Base-by-base conservation (phyloP, 2,113 vertebrate species). In the Naja naja region DNA sequence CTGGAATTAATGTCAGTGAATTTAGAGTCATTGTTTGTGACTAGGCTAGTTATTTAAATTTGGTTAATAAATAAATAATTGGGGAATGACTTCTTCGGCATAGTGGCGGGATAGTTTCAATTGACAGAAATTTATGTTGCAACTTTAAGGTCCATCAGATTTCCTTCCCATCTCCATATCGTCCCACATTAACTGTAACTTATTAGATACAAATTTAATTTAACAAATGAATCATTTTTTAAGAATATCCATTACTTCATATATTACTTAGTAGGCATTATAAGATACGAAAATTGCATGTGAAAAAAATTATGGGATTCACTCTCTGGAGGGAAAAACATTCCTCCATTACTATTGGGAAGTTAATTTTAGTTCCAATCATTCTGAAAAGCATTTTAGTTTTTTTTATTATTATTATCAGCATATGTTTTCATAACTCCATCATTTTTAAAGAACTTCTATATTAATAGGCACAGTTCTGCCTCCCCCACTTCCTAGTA, bases 241-340 rank as follows among this genome's bases (percentile, higher is more conserved):
- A n/a, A 93, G 49, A 88, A 2, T 91, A 64, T 89, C 89, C 90
- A 91, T 93, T 91, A 89, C 53, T 89, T 93, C 60, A 91, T 91
- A 12, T 85, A 52, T 91, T 89, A 90, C 89, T 93, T 90, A 91
- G 91, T 93, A 93, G 58, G 74, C 64, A 58, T 88, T 91, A 91
- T 93, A 93, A 91, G 55, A 93, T 45, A 93, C 23, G 60, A 93
- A 91, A 93, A 88, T 91, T 88, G 86, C 58, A 93, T 81, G 52
- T 55, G 43, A 52, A 81, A 30, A 47, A 88, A 91, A 93, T 52
- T 90, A 43, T 52, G 55, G 55, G 55, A 53, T 91, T 88, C 64
- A 93, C 54, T 93, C 91, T 91, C 89, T 85, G 52, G 93, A 88
- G 52, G 85, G 52, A 34, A 88, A n/a, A 88, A 88, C 54, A 91